Conservation (phyloP, 2,888 invertebrate genomes). For the Craniophora ligustri region DNA sequence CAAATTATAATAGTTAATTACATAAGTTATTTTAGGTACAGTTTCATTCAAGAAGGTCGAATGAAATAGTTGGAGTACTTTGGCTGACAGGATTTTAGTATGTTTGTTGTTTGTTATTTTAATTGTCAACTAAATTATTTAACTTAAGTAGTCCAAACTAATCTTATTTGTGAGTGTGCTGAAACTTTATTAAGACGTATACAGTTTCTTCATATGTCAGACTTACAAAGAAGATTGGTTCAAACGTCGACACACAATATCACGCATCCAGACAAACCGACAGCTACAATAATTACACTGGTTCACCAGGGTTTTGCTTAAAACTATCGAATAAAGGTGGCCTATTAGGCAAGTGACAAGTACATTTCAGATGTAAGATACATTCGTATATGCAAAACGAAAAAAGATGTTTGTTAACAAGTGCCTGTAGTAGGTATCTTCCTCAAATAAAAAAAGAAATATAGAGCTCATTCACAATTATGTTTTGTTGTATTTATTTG, state of each 20-base stretch:
- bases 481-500: too few relatives aligned
- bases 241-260: constrained; percentile 30
- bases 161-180: constrained; percentile 34
- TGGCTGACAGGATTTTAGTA: constrained; percentile 31
- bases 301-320: constrained; percentile 46
- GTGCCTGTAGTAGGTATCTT: background rate
- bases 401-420: background rate
- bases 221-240: constrained; percentile 32
- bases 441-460: constrained; percentile 22
- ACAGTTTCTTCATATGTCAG: background rate
- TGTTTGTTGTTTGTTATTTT: constrained; percentile 19
- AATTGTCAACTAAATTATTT: constrained; percentile 34
- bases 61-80: constrained; percentile 30
- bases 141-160: constrained; percentile 27
- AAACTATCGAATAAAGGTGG: constrained; percentile 19
- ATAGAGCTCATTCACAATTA: too few relatives aligned
- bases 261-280: constrained; percentile 46
- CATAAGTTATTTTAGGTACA: constrained; percentile 71
- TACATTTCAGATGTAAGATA: constrained; percentile 1
- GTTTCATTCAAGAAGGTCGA: constrained; percentile 27
- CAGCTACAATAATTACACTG: constrained; percentile 55
- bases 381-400: too few relatives aligned
- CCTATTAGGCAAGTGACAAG: constrained; percentile 15
- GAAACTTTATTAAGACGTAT: background rate
- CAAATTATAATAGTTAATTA: constrained; percentile 69